Base-by-base conservation (phyloP, 2,113 vertebrate species). In the Ciconia stormi region DNA sequence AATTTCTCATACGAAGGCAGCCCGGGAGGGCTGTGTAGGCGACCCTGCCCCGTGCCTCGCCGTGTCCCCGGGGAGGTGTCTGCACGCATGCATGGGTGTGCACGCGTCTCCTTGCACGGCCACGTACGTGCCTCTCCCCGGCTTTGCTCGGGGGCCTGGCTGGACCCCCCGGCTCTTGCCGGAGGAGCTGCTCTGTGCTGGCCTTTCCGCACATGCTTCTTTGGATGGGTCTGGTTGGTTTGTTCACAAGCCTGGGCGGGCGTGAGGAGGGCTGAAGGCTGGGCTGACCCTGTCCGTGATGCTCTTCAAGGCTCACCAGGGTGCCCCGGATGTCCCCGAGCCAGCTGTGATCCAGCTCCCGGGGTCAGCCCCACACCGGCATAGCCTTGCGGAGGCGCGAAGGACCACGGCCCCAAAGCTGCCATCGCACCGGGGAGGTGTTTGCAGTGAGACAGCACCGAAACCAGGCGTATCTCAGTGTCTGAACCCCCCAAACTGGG, bases 131-230 rank as follows among this genome's bases (percentile, higher is more conserved):
- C 14, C 46, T 23, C 3, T 30, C 23, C 19, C 7, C 0, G 0
- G 10, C 7, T 36, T 27, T 56, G 29, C 32, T 11, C 2, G 0
- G 25, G 16, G 7, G 27, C 0, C 1, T 22, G 16, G 32, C 34
- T 8, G 30, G 30, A 6, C 0, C 1, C 27, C 9, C 16, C 0
- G 1, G 9, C 2, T 26, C 25, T 8, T 32, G 1, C 18, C 5
- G 1, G 32, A n/a, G 70, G 71, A n/a, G 46, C 12, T 36, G 42
- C 9, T 12, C 42, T 0, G 3, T 0, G 20, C 74, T 16, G 40
- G 13, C 30, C 77, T 72, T 58, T 58, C 69, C 2, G 0, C 84
- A 6, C 14, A 5, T 0, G 1, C 40, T 22, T 13, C n/a, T 40
- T 13, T 0, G 11, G 32, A 32, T 6, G 0, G 12, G n/a, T 22